phyloP scores from a whole-genome alignment of 2,113 vertebrate genomes.

The Leucoraja erinaceus region DNA sequence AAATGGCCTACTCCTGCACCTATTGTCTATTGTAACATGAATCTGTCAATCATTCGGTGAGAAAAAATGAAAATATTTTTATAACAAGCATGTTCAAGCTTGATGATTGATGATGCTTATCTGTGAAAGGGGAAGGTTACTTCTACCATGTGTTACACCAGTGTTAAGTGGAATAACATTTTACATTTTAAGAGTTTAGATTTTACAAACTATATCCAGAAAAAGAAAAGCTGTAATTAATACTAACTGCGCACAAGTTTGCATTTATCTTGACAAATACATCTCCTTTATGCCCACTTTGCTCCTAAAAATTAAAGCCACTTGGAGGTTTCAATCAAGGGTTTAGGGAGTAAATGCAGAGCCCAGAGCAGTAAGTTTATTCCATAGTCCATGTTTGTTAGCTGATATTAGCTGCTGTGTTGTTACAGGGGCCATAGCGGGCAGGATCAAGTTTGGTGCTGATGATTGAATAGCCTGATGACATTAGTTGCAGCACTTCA shows the following conservation, averaged over 20 bases:
- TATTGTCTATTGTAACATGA: no score
- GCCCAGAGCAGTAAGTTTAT: background rate
- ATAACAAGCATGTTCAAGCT: background rate
- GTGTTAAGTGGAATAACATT: background rate
- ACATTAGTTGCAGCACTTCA: no score
- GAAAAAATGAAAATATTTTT: background rate
- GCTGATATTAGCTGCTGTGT: background rate
- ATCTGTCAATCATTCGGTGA: background rate
- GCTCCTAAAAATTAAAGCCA: background rate
- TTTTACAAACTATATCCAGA: background rate
- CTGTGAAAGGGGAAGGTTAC: background rate
- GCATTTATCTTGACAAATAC: background rate
- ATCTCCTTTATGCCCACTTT: background rate
- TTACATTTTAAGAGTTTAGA: background rate
- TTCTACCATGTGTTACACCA: background rate
- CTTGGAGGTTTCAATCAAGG: no score
- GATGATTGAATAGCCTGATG: no score
- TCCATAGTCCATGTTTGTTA: background rate
- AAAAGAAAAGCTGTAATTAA: background rate
- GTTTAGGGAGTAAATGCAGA: background rate
- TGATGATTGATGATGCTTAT: background rate
- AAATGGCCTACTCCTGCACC: no score
- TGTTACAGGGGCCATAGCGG: background rate
- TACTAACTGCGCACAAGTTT: background rate
- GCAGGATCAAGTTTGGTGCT: background rate